These are phyloP conservation scores for Tribolium madens DNA, from an alignment of 1,140 invertebrate species.

Conservation along the genomic window DNA sequence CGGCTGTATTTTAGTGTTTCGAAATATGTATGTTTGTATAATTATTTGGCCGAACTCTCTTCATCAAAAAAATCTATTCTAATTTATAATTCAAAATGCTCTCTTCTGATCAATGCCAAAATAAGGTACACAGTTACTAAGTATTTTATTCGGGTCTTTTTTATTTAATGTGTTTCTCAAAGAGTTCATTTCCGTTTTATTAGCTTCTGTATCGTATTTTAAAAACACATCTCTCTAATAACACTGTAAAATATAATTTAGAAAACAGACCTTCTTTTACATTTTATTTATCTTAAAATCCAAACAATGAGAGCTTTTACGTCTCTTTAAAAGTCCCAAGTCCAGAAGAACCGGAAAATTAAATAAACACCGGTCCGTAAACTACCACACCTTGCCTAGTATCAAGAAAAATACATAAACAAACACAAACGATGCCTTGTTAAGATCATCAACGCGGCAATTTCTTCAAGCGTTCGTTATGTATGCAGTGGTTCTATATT, in stretches of 20 bases:
- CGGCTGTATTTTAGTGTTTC: too few species aligned
- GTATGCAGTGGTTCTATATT: background rate
- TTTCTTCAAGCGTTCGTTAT: background rate
- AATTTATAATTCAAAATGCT: too few species aligned
- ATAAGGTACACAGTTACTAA: too few species aligned
- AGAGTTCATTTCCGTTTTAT: background rate
- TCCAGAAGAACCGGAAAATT: background rate
- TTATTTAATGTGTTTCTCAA: background rate
- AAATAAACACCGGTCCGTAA: background rate
- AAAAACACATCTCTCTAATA: background rate
- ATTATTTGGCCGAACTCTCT: too few species aligned
- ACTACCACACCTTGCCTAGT: background rate
- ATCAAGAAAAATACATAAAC: background rate
- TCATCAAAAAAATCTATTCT: too few species aligned
- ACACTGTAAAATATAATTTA: background rate
- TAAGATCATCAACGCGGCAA: background rate
- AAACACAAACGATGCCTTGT: background rate
- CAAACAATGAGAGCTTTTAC: background rate
- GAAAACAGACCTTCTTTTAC: background rate
- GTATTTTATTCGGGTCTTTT: background rate
- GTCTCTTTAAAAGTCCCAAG: background rate
- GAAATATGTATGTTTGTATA: too few species aligned
- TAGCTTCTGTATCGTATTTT: background rate
- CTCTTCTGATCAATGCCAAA: too few species aligned
- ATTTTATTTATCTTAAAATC: background rate